Percentiles rank a stretch among this genome's conserved stretches.
Evolutionary conservation across 2,113 vertebrate species (phyloP).

Genomic region (Saccopteryx leptura): DNA sequence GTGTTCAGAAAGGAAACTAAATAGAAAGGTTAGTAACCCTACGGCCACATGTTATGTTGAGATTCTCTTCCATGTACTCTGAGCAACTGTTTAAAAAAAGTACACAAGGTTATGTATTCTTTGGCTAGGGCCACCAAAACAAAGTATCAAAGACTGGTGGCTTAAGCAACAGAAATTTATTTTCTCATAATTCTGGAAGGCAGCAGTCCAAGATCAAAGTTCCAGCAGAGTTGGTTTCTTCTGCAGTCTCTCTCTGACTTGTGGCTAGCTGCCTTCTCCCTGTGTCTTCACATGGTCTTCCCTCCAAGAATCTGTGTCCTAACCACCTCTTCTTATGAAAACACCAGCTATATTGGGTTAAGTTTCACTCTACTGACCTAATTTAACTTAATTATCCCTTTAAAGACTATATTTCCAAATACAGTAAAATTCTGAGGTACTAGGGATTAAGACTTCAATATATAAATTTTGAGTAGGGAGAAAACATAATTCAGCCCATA

Average conservation of each 20-base stretch:
- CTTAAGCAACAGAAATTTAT: conserved; percentile 9
- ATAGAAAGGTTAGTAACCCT: not conserved
- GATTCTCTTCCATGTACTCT: not conserved
- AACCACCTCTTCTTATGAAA: not conserved
- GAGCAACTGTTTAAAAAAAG: not conserved
- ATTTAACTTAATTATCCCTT: not conserved
- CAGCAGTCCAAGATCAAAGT: not conserved
- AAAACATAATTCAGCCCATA: not conserved
- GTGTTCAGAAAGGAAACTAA: not conserved
- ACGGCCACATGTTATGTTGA: not conserved
- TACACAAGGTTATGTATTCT: not conserved
- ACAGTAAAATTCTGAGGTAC: not conserved
- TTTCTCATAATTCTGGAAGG: conserved; percentile 14
- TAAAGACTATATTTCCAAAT: conserved; percentile 34
- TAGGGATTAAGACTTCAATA: not conserved
- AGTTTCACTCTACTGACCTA: not conserved
- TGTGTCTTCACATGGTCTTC: not conserved
- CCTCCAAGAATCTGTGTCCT: not conserved
- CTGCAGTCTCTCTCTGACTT: not conserved
- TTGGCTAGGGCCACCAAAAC: not conserved
- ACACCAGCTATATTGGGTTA: not conserved
- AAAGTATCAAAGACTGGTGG: not conserved
- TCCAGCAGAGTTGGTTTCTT: not conserved
- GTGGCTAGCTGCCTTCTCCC: not conserved
- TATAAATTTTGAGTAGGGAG: not conserved